Percentiles rank a stretch among this genome's conserved stretches.
These are phyloP conservation scores for Timema cristinae DNA, from an alignment of 2,888 invertebrate species.

Conservation along the genomic window DNA sequence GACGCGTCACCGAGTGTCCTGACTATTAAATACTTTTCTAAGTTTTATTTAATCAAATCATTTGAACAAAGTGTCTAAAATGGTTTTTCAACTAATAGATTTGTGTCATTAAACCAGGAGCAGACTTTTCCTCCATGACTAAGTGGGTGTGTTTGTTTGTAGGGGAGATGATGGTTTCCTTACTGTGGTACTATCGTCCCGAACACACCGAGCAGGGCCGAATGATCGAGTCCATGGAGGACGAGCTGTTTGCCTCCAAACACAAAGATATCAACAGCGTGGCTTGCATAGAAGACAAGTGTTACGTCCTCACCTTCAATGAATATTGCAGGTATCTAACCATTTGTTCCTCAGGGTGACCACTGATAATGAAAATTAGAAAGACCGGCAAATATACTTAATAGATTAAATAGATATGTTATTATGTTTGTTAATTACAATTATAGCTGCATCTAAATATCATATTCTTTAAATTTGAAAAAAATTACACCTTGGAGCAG, in stretches of 20 bases:
- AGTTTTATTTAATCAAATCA: too few relatives aligned
- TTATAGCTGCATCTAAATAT: too few relatives aligned
- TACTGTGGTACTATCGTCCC: constrained; percentile 96
- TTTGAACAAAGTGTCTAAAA: too few relatives aligned
- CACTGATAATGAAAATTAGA: neutral
- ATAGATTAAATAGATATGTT: neutral
- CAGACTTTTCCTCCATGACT: too few relatives aligned
- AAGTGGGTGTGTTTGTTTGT: constrained; percentile 25
- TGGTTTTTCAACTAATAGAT: too few relatives aligned
- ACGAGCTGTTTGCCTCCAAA: constrained; percentile 93
- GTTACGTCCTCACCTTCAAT: constrained; percentile 92
- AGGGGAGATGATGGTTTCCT: constrained; percentile 97
- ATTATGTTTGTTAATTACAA: neutral
- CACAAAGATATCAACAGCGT: constrained; percentile 95
- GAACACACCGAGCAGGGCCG: constrained; percentile 93
- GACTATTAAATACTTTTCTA: too few relatives aligned
- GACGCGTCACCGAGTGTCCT: too few relatives aligned
- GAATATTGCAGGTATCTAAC: constrained; percentile 85
- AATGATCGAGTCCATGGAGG: constrained; percentile 71
- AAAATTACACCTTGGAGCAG: too few relatives aligned
- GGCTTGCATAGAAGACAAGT: constrained; percentile 96
- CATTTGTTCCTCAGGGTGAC: constrained; percentile 7
- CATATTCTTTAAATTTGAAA: too few relatives aligned
- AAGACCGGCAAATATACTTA: neutral
- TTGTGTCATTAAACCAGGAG: too few relatives aligned